A percentile compares a stretch with the other conserved stretches of the same genome.
Conservation (phyloP, 2,888 invertebrate genomes). For the Hydraecia micacea region DNA sequence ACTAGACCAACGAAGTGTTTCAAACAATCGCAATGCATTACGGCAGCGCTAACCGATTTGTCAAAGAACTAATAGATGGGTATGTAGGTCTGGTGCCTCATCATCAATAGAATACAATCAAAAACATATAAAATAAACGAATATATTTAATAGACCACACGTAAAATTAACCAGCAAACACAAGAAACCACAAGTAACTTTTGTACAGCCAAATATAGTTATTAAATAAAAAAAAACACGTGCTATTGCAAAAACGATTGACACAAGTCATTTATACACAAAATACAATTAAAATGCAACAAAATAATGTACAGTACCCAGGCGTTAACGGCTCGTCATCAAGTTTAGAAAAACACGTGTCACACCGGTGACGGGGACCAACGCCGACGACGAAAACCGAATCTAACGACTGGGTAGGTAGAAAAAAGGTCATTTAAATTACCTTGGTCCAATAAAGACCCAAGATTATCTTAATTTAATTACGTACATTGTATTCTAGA, state of each 20-base stretch:
- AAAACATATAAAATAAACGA: not conserved
- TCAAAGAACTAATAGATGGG: not conserved
- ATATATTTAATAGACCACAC: conserved; percentile 17
- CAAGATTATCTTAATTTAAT: conserved; percentile 38
- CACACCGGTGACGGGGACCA: not conserved
- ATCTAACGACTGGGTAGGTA: not conserved
- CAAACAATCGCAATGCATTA: too few species aligned
- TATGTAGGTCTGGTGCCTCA: not conserved
- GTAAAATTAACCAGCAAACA: conserved; percentile 13
- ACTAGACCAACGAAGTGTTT: too few species aligned
- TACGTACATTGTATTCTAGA: not conserved
- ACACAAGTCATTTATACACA: not conserved
- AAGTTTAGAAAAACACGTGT: not conserved
- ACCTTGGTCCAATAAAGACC: conserved; percentile 50
- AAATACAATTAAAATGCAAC: conserved; percentile 1
- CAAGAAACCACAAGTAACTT: not conserved
- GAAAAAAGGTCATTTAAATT: conserved; percentile 9
- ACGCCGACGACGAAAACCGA: too few species aligned
- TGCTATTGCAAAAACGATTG: not conserved
- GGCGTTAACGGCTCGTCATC: not conserved
- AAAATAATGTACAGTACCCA: not conserved
- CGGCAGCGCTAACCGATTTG: too few species aligned
- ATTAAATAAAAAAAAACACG: not conserved
- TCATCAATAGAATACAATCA: not conserved
- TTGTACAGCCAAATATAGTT: not conserved